These are phyloP conservation scores for Cyanoliseus patagonus DNA, from an alignment of 2,113 vertebrate genomes.

Conservation along the genomic window DNA sequence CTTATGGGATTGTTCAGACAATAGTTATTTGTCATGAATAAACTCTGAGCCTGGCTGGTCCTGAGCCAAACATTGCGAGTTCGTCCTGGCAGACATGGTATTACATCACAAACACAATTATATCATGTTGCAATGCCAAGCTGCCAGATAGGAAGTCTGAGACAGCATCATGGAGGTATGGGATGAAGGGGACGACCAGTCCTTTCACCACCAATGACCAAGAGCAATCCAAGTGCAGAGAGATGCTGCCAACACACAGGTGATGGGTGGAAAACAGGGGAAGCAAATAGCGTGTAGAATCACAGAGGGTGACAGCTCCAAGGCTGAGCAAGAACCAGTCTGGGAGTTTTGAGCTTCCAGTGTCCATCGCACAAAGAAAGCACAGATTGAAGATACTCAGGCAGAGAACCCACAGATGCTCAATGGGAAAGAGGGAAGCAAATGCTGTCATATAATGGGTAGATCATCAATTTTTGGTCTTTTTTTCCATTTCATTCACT, in stretches of 20 bases:
- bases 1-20: neutral
- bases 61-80: neutral
- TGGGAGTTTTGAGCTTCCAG: neutral
- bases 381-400: neutral
- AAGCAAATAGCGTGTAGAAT: neutral
- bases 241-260: neutral
- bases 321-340: accelerated
- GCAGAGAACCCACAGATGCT: accelerated
- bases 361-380: neutral
- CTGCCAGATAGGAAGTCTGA: constrained; percentile 9
- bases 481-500: neutral
- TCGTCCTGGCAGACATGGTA: constrained; percentile 37
- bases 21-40: constrained; percentile 32
- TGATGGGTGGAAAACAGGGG: neutral
- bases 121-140: neutral
- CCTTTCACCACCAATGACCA: accelerated
- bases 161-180: neutral
- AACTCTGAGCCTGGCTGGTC: neutral
- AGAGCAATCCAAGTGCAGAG: neutral
- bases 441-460: neutral
- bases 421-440: neutral
- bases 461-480: neutral
- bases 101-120: neutral
- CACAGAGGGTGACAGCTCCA: accelerated
- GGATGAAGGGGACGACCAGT: neutral